These are phyloP conservation scores for Tenthredo livida DNA, from an alignment of 2,888 invertebrate genomes.

Conservation along the genomic window DNA sequence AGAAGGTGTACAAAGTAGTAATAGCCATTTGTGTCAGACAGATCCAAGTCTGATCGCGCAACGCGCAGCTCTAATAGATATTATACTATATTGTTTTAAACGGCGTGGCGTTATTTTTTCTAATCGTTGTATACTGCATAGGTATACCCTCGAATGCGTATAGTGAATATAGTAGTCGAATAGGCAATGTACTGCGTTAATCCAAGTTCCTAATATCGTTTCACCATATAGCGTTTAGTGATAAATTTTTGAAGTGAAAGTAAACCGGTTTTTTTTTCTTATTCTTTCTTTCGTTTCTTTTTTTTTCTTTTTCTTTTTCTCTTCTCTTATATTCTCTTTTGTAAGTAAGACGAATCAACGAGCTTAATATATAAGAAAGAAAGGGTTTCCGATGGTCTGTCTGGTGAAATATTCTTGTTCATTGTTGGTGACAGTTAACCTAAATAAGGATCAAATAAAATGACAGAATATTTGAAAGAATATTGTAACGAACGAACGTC, in stretches of 20 bases:
- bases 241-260: conserved; percentile 38
- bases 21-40: conserved; percentile 42
- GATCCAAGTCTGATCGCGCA: background rate
- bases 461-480: conserved; percentile 11
- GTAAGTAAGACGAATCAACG: background rate
- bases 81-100: background rate
- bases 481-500: background rate
- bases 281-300: background rate
- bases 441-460: conserved; percentile 3
- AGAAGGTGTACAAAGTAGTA: background rate
- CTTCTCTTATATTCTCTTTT: too few species aligned
- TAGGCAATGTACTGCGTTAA: background rate
- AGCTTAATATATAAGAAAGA: conserved; percentile 1
- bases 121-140: background rate
- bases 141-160: background rate
- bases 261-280: conserved; percentile 48
- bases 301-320: too few species aligned
- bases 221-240: background rate
- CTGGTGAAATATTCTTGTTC: conserved; percentile 5
- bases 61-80: background rate
- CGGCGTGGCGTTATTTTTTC: conserved; percentile 27
- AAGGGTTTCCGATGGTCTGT: conserved; percentile 7
- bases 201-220: background rate
- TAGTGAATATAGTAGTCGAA: background rate
- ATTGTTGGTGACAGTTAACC: conserved; percentile 40